These are phyloP conservation scores for Synergus gifuensis DNA, from an alignment of 2,888 invertebrate genomes.

Conservation along the genomic window DNA sequence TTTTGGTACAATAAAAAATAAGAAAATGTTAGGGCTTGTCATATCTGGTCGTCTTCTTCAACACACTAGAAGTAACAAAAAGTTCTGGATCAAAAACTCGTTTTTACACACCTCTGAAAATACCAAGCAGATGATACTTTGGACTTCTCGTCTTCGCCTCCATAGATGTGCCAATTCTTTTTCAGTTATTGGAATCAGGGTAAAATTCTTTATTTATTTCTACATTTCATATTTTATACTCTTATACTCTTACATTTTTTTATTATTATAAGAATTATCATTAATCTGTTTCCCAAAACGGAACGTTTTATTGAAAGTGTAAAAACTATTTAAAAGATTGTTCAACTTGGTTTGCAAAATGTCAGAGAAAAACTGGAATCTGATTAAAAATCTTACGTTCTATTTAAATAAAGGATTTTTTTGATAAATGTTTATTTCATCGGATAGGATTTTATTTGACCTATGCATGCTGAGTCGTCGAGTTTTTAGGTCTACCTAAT, in stretches of 20 bases:
- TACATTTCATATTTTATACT: background rate
- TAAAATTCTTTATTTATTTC: slow-evolving; percentile 46
- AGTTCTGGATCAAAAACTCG: slow-evolving; percentile 2
- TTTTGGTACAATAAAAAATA: background rate
- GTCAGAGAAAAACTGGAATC: background rate
- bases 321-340: background rate
- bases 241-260: background rate
- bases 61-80: background rate
- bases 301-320: background rate
- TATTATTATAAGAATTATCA: background rate
- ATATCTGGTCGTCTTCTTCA: background rate
- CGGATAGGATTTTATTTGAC: no score
- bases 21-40: slow-evolving; percentile 34
- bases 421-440: no score
- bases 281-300: background rate
- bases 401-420: no score
- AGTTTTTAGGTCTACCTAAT: no score
- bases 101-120: background rate
- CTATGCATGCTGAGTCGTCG: no score
- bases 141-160: slow-evolving; percentile 1
- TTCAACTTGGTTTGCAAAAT: background rate
- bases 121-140: slow-evolving; percentile 25
- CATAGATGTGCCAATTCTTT: slow-evolving; percentile 44
- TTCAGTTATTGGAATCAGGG: slow-evolving; percentile 45
- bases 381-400: no score